Evolutionary conservation across 2,888 invertebrate species (phyloP).

Genomic region (Myopa tessellatipennis): DNA sequence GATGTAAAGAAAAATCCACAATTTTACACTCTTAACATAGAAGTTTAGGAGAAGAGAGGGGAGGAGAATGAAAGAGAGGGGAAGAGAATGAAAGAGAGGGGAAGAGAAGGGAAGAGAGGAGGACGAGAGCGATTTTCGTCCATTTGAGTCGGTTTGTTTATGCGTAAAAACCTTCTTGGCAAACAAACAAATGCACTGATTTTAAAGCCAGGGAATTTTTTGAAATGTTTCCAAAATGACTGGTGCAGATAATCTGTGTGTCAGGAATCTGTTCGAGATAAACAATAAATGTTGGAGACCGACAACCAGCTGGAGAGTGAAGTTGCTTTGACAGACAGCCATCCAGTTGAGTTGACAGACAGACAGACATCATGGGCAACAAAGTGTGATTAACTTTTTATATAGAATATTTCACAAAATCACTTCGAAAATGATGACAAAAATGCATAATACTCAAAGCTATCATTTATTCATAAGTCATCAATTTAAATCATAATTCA

Average conservation of each 20-base stretch:
- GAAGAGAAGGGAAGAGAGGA: not conserved
- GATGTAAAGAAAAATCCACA: not conserved
- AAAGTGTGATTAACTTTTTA: too few relatives aligned
- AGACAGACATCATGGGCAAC: too few relatives aligned
- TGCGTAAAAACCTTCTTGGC: constrained; percentile 35
- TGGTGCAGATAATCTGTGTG: constrained; percentile 1
- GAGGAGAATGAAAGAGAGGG: not conserved
- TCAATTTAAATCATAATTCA: too few relatives aligned
- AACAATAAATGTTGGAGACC: not conserved
- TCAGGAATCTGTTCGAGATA: not conserved
- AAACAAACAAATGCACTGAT: not conserved
- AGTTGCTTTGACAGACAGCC: too few relatives aligned
- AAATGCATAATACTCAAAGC: too few relatives aligned
- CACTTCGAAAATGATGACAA: too few relatives aligned
- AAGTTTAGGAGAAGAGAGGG: too few relatives aligned
- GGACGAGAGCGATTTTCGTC: not conserved
- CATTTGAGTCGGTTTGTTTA: constrained; percentile 15
- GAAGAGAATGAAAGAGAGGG: not conserved
- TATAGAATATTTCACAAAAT: too few relatives aligned
- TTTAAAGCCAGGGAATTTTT: not conserved
- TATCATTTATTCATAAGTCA: too few relatives aligned
- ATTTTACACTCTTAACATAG: constrained; percentile 11
- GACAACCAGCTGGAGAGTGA: too few relatives aligned
- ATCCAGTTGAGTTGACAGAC: too few relatives aligned
- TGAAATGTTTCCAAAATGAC: constrained; percentile 17